phyloP scores from a whole-genome alignment of 2,888 invertebrate species.

The Autographa pulchrina region DNA sequence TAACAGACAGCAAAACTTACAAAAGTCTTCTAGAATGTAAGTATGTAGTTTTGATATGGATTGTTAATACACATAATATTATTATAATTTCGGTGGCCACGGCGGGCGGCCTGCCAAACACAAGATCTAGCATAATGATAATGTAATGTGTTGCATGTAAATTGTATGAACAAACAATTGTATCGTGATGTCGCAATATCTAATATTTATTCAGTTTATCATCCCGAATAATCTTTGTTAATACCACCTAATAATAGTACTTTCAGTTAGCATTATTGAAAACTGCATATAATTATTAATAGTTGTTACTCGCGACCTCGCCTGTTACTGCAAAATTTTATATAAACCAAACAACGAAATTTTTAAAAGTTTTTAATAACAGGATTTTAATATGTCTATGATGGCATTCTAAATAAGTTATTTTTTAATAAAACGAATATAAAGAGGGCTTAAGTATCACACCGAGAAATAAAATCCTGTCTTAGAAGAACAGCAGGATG shows the following conservation, averaged over 20 bases:
- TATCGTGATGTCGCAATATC: constrained; percentile 1
- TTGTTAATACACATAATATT: background rate
- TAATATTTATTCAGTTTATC: background rate
- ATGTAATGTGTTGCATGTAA: background rate
- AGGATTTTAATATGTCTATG: too few relatives aligned
- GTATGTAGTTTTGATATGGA: too few relatives aligned
- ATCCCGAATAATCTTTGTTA: background rate
- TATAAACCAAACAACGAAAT: too few relatives aligned
- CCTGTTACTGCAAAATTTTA: too few relatives aligned
- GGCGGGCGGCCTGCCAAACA: constrained; percentile 2
- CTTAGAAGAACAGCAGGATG: too few relatives aligned
- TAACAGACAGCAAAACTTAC: too few relatives aligned
- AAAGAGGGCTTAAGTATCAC: too few relatives aligned
- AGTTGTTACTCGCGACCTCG: background rate
- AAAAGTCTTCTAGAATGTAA: too few relatives aligned
- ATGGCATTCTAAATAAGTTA: too few relatives aligned
- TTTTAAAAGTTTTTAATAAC: too few relatives aligned
- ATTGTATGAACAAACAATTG: background rate
- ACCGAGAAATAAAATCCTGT: too few relatives aligned
- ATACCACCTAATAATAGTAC: background rate
- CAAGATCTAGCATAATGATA: constrained; percentile 1
- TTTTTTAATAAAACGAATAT: too few relatives aligned
- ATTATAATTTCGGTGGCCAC: background rate
- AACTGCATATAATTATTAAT: background rate
- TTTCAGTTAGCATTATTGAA: background rate